Evolutionary conservation across 2,888 invertebrate species (phyloP).

Genomic region (Panzeria rudis): DNA sequence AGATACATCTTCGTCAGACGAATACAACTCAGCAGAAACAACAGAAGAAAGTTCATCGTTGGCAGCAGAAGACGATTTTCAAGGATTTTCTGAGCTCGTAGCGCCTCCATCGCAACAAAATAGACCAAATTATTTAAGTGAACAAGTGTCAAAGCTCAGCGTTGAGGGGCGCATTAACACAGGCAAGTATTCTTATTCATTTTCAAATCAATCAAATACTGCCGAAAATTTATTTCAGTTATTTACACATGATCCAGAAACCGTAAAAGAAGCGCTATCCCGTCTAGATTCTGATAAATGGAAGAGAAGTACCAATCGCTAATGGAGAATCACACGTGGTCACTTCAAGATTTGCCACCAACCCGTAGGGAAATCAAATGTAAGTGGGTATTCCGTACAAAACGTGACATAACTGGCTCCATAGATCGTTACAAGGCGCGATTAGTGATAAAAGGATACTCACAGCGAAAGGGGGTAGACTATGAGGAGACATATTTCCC

Average conservation of each 20-base stretch:
- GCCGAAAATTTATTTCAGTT: conserved; percentile 21
- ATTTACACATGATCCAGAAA: no score
- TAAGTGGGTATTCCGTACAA: conserved; percentile 60
- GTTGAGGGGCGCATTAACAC: conserved; percentile 33
- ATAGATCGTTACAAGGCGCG: conserved; percentile 64
- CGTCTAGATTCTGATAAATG: conserved; percentile 43
- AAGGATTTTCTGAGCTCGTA: conserved; percentile 12
- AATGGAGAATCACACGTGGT: conserved; percentile 51
- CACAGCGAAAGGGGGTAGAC: conserved; percentile 63
- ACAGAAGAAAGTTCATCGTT: conserved; percentile 14
- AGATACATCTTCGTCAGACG: conserved; percentile 1
- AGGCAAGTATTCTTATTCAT: conserved; percentile 41
- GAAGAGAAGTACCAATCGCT: conserved; percentile 62
- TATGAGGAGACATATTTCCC: conserved; percentile 66
- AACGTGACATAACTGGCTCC: conserved; percentile 49
- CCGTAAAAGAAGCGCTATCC: conserved; percentile 28
- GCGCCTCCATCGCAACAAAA: conserved; percentile 33
- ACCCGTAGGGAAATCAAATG: conserved; percentile 57
- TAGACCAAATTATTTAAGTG: conserved; percentile 18
- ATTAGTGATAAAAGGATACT: conserved; percentile 66
- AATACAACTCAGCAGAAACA: not conserved
- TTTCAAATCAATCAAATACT: conserved; percentile 22
- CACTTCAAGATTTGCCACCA: conserved; percentile 51
- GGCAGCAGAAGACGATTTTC: conserved; percentile 10
- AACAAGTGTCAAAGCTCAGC: conserved; percentile 29